Base-by-base conservation (phyloP, 2,888 invertebrate genomes). In the Hipparchia sbordonii region DNA sequence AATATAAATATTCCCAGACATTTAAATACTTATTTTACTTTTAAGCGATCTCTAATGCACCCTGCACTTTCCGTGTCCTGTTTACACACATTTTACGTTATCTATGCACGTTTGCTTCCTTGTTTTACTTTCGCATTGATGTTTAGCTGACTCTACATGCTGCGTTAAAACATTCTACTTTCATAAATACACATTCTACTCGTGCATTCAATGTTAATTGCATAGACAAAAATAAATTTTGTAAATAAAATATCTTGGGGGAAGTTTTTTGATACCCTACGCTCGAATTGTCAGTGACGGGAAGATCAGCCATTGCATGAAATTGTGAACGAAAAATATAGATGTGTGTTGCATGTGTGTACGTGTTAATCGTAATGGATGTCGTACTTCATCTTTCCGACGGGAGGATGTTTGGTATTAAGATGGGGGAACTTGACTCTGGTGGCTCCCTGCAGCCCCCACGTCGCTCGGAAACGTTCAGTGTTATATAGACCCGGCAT, bases 331-430 rank as follows among this genome's bases (percentile, higher is more conserved):
- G 70, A 86, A 87, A 83, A 84, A 74, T 72, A 85, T 92, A 92
- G 91, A 89, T 90, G 91, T 92, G 93, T 93, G 93, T 93, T 92
- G 92, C 92, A 92, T 93, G 92, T 92, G 92, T 93, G 91, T 93
- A 85, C 84, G 89, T 90, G 86, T 82, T 85, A 85, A 86, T 85
- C 82, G 85, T 89, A 82, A 87, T 92, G 87, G 82, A 89, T 92
- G 92, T 93, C 93, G 93, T 93, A 91, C 90, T 89, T 91, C 91
- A 91, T 92, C 91, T 91, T 89, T 87, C 81, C 81, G 87, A 88
- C 86, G 87, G 84, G 85, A 86, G 86, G 92, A 91, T 91, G 90
- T 90, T 91, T 91, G 88, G 87, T 82, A 81, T 89, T 92, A 91
- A 92, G 87, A 90, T 87, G 85, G 88, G 87, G 92, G 92, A 93